Evolutionary conservation across 2,113 vertebrate species (phyloP).

Genomic region (Paradoxurus hermaphroditus): DNA sequence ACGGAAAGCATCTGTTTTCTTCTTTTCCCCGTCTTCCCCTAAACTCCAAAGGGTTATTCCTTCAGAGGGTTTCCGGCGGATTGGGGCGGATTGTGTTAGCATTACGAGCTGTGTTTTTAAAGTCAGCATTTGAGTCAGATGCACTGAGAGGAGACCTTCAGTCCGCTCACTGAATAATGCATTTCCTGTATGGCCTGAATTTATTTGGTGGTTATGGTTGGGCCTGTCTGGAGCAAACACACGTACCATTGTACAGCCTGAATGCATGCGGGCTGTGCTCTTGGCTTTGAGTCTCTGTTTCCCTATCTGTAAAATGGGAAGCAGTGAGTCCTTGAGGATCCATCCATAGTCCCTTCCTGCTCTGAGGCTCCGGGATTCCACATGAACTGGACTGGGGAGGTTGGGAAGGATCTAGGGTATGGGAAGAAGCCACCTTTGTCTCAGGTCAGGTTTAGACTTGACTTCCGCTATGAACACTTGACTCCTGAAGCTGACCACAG

Average conservation of each 20-base stretch:
- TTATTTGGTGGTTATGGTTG: conserved; percentile 48
- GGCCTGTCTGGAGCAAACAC: conserved; percentile 33
- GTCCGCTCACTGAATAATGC: conserved; percentile 46
- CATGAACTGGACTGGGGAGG: background rate
- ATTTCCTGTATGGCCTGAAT: conserved; percentile 70
- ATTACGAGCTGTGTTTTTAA: conserved; percentile 54
- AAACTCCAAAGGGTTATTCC: conserved; percentile 64
- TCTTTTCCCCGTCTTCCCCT: background rate
- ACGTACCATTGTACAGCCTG: background rate
- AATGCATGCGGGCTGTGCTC: background rate
- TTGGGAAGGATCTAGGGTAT: background rate
- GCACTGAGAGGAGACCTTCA: conserved; percentile 40
- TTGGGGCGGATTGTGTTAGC: conserved; percentile 52
- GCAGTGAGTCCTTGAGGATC: background rate
- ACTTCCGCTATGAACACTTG: background rate
- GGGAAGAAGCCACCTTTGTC: background rate
- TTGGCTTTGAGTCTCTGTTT: conserved; percentile 1
- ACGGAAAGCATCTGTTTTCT: conserved; percentile 56
- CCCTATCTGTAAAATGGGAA: conserved; percentile 52
- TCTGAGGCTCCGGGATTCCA: background rate
- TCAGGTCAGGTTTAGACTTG: background rate
- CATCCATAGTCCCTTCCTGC: background rate
- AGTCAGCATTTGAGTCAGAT: conserved; percentile 67
- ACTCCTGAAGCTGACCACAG: background rate
- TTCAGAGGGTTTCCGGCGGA: conserved; percentile 39